Conservation (phyloP, 2,797 vertebrate species). For the Hypotaenidia philippensis region DNA sequence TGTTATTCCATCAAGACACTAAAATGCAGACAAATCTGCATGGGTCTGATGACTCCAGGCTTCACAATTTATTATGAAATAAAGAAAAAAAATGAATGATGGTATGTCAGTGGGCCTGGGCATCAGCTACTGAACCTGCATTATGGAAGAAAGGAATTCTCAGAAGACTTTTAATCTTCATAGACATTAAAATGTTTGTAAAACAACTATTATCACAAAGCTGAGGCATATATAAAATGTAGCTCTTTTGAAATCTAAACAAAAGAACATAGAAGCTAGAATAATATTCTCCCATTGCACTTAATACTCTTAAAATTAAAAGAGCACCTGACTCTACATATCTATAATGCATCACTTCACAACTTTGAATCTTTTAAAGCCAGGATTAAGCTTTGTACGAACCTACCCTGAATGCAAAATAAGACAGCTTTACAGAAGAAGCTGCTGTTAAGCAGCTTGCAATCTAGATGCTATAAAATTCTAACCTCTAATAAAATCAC, state of each 20-base stretch:
- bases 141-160: constrained; percentile 52
- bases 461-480: not conserved
- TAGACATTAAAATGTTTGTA: constrained; percentile 27
- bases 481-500: constrained; percentile 20
- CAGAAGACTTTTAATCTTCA: constrained; percentile 50
- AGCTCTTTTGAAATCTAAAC: constrained; percentile 15
- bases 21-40: constrained; percentile 79
- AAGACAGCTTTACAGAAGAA: constrained; percentile 38
- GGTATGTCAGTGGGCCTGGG: constrained; percentile 60
- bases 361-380: constrained; percentile 59
- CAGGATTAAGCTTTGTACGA: constrained; percentile 58
- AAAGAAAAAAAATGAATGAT: constrained; percentile 76
- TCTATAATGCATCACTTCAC: constrained; percentile 51
- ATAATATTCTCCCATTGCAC: constrained; percentile 16
- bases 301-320: constrained; percentile 66
- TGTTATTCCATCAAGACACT: constrained; percentile 75
- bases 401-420: constrained; percentile 38
- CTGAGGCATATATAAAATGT: not conserved
- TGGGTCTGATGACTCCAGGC: constrained; percentile 75
- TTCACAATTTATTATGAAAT: constrained; percentile 79
- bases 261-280: constrained; percentile 16
- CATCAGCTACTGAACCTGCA: constrained; percentile 43
- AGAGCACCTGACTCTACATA: not conserved
- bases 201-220: constrained; percentile 12
- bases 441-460: constrained; percentile 17